Percentiles rank a stretch among this genome's conserved stretches.
Evolutionary conservation across 2,888 invertebrate genomes (phyloP).

Genomic region (Torymus aiolomorphi): DNA sequence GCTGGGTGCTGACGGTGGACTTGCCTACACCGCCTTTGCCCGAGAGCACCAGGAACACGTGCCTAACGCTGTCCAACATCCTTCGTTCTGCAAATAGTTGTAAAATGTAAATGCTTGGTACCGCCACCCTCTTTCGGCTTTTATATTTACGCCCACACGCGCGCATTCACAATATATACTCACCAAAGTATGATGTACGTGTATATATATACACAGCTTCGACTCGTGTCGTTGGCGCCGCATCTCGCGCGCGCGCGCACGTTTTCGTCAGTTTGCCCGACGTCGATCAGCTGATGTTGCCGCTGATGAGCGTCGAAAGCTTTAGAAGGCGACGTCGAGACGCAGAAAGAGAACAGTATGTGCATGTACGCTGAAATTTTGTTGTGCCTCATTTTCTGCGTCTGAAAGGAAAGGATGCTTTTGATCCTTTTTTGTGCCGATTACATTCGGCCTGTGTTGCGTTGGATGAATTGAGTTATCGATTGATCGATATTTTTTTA

Average conservation of each 20-base stretch:
- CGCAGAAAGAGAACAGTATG: slow-evolving; percentile 4
- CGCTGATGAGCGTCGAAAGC: slow-evolving; percentile 11
- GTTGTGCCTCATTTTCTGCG: slow-evolving; percentile 25
- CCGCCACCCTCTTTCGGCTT: slow-evolving; percentile 1
- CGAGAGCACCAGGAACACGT: slow-evolving; percentile 93
- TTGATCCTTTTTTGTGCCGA: too few relatives aligned
- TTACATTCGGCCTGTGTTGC: too few relatives aligned
- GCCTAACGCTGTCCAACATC: slow-evolving; percentile 89
- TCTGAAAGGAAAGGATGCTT: not conserved
- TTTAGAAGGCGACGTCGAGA: too few relatives aligned
- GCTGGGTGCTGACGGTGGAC: slow-evolving; percentile 95
- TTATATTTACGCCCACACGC: slow-evolving; percentile 19
- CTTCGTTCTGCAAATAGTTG: slow-evolving; percentile 31
- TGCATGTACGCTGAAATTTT: slow-evolving; percentile 41
- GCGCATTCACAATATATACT: not conserved
- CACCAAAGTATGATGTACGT: not conserved
- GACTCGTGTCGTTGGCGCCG: not conserved
- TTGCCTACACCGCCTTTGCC: slow-evolving; percentile 99
- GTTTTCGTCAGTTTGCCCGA: too few relatives aligned
- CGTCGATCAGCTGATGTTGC: slow-evolving; percentile 23
- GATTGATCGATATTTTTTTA: too few relatives aligned
- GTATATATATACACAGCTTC: not conserved
- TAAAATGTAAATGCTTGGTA: slow-evolving; percentile 19
- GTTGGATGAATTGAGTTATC: too few relatives aligned
- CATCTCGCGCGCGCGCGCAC: too few relatives aligned